Evolutionary conservation across 2,113 vertebrate species (phyloP), one percentile per base, ranked within the genome.

Genomic region (Melanerpes aurifrons): DNA sequence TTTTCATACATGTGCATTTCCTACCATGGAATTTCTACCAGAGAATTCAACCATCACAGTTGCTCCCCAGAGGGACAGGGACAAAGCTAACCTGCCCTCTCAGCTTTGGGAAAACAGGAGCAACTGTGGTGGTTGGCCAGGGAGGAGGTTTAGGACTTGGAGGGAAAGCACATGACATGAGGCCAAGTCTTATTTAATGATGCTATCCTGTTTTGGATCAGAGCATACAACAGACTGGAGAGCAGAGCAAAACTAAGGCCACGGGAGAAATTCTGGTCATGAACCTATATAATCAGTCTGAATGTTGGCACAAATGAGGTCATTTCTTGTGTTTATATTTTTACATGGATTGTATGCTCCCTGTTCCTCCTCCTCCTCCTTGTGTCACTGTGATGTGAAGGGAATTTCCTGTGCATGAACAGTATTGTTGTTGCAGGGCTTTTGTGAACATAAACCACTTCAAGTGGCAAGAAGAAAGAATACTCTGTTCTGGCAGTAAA

Each of bases 271-370:
- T 90, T 81, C 58, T 87, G 94, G 77, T 89, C 43, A 3, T 10
- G 43, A 86, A 86, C 85, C 79, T 80, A 24, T 37, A 22, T 40
- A 63, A 57, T 82, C 82, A 87, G 35, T 48, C 40, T 54, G 82
- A 47, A 25, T 3, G 2, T 35, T 94, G 74, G 63, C 79, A 83
- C 89, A 43, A 92, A 86, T 78, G 63, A 95, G 89, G 82, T 83
- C 47, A 90, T 92, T 76, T 85, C 85, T 96, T 11, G 20, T 92
- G 93, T 95, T 90, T 93, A 35, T 76, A n/a, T 67, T 96, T 82
- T 71, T 86, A 26, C 45, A 12, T 63, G 86, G 53, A 43, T 61
- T 87, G 64, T 35, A 40, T 0, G 29, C 54, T 90, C 35, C 61
- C 63, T 0, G 0, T 71, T 89, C 77, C 89, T 82, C 32, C 87